A percentile compares a stretch with the other conserved stretches of the same genome.
phyloP scores from a whole-genome alignment of 2,797 vertebrate species.

The Platalea minor region DNA sequence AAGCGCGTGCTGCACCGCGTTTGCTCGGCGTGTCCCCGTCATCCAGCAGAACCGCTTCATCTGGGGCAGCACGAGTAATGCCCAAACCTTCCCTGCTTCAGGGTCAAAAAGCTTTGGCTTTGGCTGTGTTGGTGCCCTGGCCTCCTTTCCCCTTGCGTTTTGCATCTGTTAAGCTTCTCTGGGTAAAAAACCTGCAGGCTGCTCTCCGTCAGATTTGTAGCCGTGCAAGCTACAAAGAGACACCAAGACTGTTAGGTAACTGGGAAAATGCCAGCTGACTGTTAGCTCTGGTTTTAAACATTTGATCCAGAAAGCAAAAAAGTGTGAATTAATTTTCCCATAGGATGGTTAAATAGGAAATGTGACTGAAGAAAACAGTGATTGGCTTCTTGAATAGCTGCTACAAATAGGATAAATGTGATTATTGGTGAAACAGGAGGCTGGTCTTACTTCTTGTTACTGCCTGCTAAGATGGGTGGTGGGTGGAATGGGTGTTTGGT shows the following conservation, averaged over 20 bases:
- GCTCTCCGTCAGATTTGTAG: not conserved
- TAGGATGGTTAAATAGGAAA: not conserved
- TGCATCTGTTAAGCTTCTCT: not conserved
- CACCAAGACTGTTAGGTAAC: not conserved
- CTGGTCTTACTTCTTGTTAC: not conserved
- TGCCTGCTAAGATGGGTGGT: not conserved
- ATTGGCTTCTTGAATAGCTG: not conserved
- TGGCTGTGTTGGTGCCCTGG: not conserved
- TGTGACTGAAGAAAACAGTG: not conserved
- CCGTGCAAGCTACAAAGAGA: not conserved
- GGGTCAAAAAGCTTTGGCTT: not conserved
- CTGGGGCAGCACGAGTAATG: not conserved
- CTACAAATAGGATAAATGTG: accelerated
- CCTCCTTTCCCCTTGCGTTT: not conserved
- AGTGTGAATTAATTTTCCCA: not conserved
- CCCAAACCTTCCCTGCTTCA: no score
- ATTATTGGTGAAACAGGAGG: not conserved
- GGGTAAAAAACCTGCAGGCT: not conserved
- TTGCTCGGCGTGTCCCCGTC: not conserved
- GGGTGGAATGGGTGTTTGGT: not conserved
- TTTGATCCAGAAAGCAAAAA: not conserved
- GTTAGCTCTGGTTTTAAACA: not conserved
- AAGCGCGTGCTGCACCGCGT: not conserved
- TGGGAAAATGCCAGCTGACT: not conserved
- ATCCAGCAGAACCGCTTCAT: not conserved